A percentile compares a stretch with the other conserved stretches of the same genome.
These are phyloP conservation scores for Crioceris asparagi DNA, from an alignment of 2,888 invertebrate species.

Conservation along the genomic window DNA sequence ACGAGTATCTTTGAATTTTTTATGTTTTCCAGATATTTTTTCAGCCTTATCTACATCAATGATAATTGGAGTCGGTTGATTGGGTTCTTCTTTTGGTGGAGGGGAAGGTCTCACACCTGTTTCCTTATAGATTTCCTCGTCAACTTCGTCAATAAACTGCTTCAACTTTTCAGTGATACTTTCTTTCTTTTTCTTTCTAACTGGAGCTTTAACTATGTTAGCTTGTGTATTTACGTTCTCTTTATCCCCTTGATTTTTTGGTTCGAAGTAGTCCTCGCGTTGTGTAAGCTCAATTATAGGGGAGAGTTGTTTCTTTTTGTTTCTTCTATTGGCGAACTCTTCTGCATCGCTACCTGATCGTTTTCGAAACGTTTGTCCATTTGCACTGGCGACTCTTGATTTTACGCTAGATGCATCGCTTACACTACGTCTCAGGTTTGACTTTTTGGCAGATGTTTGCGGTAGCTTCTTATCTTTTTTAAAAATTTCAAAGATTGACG, in stretches of 20 bases:
- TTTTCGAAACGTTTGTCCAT: constrained; percentile 34
- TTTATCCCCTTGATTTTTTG: constrained; percentile 16
- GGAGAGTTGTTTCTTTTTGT: constrained; percentile 58
- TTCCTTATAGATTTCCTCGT: constrained; percentile 31
- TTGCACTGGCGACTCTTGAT: constrained; percentile 33
- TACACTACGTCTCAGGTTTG: constrained; percentile 38
- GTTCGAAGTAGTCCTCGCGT: constrained; percentile 51
- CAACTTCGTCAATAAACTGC: constrained; percentile 34
- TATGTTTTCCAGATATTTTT: constrained; percentile 29
- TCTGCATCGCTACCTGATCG: constrained; percentile 39
- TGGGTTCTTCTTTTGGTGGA: constrained; percentile 15
- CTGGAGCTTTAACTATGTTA: constrained; percentile 16
- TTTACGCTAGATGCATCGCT: constrained; percentile 50
- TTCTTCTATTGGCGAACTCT: constrained; percentile 30
- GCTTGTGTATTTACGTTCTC: constrained; percentile 19
- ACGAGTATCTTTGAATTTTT: constrained; percentile 18
- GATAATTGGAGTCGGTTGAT: constrained; percentile 29
- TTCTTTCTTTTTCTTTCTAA: constrained; percentile 21
- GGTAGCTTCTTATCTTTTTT: constrained; percentile 53
- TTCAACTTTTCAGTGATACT: constrained; percentile 33
- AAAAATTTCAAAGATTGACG: constrained; percentile 57
- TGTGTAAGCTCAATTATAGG: constrained; percentile 71
- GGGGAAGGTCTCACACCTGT: constrained; percentile 26
- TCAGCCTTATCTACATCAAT: constrained; percentile 37
- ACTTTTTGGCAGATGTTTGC: constrained; percentile 43